A percentile compares a stretch with the other conserved stretches of the same genome.
These are phyloP conservation scores for Arctocebus calabarensis DNA, from an alignment of 2,797 vertebrate species.

Conservation along the genomic window DNA sequence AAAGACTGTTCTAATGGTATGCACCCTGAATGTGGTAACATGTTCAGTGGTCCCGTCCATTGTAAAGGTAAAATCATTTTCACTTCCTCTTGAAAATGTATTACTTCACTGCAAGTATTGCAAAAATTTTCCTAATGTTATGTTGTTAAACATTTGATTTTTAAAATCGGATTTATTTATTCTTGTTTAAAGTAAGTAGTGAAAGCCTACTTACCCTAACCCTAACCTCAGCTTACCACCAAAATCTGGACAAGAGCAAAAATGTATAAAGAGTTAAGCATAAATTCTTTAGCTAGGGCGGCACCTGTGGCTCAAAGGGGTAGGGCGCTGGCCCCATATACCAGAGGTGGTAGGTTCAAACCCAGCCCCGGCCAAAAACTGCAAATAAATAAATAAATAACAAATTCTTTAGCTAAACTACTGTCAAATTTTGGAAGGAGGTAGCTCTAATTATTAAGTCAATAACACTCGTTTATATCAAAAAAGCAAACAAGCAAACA, in stretches of 20 bases:
- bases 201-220: not conserved
- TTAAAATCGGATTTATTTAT: conserved; percentile 28
- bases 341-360: too few relatives aligned
- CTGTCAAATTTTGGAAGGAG: not conserved
- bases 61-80: not conserved
- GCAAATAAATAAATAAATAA: too few relatives aligned
- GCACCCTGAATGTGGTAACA: not conserved
- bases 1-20: not conserved
- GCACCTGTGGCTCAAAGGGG: too few relatives aligned
- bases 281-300: not conserved
- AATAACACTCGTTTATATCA: not conserved
- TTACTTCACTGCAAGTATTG: not conserved
- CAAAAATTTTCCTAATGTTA: not conserved
- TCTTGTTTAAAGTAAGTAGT: conserved; percentile 30
- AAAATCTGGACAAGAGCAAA: not conserved
- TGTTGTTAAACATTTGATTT: not conserved
- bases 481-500: not conserved
- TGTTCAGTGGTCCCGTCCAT: not conserved
- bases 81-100: not conserved
- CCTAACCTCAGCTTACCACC: not conserved
- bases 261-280: not conserved
- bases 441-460: not conserved
- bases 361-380: too few relatives aligned
- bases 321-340: too few relatives aligned
- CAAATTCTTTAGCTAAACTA: not conserved